phyloP scores from a whole-genome alignment of 2,113 vertebrate genomes.

The Microcebus murinus region DNA sequence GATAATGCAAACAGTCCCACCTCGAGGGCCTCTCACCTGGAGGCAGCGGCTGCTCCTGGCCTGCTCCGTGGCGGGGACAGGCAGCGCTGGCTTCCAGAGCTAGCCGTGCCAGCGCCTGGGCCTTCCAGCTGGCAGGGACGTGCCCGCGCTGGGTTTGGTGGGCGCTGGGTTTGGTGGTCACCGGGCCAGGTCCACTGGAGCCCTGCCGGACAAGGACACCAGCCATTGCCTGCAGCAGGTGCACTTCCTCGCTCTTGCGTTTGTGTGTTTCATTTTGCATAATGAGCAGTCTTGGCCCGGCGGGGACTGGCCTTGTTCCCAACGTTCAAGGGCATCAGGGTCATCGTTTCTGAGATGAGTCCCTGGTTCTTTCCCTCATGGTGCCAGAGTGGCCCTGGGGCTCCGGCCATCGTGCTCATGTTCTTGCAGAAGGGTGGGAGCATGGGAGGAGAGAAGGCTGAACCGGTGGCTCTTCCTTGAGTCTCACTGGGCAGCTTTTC shows the following conservation, averaged over 20 bases:
- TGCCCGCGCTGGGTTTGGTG: rapidly evolving
- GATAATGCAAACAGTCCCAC: too few species aligned
- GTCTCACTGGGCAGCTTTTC: neutral
- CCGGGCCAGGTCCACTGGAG: too few species aligned
- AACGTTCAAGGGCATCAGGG: neutral
- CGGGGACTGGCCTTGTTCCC: neutral
- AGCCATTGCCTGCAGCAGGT: neutral
- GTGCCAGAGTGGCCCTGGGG: neutral
- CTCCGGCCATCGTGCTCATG: rapidly evolving
- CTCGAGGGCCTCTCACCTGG: rapidly evolving
- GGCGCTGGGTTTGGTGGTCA: rapidly evolving
- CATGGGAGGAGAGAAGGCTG: too few species aligned
- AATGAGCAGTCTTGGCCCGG: rapidly evolving
- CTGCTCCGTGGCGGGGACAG: rapidly evolving
- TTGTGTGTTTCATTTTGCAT: neutral
- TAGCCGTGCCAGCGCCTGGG: rapidly evolving
- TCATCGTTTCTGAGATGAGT: neutral
- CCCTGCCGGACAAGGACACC: rapidly evolving
- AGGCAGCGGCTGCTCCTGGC: neutral
- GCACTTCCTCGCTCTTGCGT: rapidly evolving
- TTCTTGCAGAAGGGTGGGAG: too few species aligned
- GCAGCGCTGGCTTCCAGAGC: rapidly evolving
- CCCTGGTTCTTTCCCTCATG: neutral
- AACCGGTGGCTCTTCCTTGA: too few species aligned
- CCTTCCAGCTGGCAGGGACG: rapidly evolving